Conservation (phyloP, 2,113 vertebrate genomes). For the Struthidea cinerea region DNA sequence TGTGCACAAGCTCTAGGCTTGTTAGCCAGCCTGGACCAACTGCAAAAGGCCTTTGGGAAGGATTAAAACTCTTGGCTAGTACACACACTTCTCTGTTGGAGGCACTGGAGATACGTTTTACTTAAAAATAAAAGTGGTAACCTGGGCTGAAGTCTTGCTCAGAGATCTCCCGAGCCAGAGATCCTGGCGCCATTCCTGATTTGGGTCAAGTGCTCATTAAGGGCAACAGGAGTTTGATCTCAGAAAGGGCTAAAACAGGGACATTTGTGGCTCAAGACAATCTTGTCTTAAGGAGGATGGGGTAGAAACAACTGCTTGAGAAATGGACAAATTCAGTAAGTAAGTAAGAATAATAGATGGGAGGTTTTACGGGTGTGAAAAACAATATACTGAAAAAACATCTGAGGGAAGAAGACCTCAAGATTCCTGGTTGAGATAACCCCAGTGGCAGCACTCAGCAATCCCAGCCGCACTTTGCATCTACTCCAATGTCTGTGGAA, state of each 20-base stretch:
- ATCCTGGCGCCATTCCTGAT: neutral
- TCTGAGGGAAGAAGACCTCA: neutral
- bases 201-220: neutral
- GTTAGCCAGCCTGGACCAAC: neutral
- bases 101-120: neutral
- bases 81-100: neutral
- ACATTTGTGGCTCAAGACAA: neutral
- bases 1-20: neutral
- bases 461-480: neutral
- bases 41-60: conserved; percentile 19
- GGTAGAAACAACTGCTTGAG: neutral
- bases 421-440: neutral
- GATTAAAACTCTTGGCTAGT: conserved; percentile 3
- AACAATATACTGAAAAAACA: neutral
- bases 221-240: neutral
- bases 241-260: neutral
- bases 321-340: neutral
- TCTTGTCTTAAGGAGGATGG: neutral
- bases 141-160: neutral
- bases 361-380: neutral
- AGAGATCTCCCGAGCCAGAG: neutral
- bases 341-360: neutral
- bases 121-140: neutral
- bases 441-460: neutral
- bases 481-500: neutral